Percentiles rank a stretch among this genome's conserved stretches.
Conservation (phyloP, 2,888 invertebrate species). For the Pandemis cinnamomeana region DNA sequence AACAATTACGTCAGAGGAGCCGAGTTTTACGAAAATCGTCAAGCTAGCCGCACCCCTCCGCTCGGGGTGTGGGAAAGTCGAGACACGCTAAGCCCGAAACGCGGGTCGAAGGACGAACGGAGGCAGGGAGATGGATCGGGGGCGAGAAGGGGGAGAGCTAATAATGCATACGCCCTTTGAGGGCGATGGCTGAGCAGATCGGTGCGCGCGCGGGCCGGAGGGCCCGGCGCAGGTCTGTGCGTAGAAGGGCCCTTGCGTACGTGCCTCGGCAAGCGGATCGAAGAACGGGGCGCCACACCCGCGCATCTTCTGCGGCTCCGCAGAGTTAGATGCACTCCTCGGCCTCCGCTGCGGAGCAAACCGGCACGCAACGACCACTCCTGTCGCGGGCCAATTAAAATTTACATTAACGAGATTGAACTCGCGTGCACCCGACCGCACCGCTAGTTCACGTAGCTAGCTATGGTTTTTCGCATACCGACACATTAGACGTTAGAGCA, state of each 20-base stretch:
- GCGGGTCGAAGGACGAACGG: conserved; percentile 54
- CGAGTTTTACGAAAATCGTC: conserved; percentile 49
- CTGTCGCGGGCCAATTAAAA: conserved; percentile 51
- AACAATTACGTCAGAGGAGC: conserved; percentile 55
- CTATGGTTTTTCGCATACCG: conserved; percentile 55
- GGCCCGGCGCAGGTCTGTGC: conserved; percentile 59
- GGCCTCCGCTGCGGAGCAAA: conserved; percentile 57
- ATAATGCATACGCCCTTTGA: conserved; percentile 78
- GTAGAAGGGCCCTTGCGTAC: conserved; percentile 72
- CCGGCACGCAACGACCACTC: conserved; percentile 51
- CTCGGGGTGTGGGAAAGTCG: conserved; percentile 57
- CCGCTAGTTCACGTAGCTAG: conserved; percentile 53
- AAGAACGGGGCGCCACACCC: conserved; percentile 59
- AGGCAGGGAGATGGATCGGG: conserved; percentile 46
- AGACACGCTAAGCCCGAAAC: conserved; percentile 53
- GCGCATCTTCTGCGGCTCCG: conserved; percentile 61
- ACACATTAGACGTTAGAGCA: conserved; percentile 48
- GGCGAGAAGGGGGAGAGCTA: conserved; percentile 62
- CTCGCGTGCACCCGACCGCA: conserved; percentile 46
- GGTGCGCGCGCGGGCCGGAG: conserved; percentile 71
- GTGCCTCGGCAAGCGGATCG: conserved; percentile 68
- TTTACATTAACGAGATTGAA: conserved; percentile 61
- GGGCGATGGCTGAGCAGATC: conserved; percentile 66
- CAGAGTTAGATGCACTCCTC: conserved; percentile 54
- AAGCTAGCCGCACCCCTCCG: conserved; percentile 49